Evolutionary conservation across 2,888 invertebrate species (phyloP).

Genomic region (Eurytoma adleriae): DNA sequence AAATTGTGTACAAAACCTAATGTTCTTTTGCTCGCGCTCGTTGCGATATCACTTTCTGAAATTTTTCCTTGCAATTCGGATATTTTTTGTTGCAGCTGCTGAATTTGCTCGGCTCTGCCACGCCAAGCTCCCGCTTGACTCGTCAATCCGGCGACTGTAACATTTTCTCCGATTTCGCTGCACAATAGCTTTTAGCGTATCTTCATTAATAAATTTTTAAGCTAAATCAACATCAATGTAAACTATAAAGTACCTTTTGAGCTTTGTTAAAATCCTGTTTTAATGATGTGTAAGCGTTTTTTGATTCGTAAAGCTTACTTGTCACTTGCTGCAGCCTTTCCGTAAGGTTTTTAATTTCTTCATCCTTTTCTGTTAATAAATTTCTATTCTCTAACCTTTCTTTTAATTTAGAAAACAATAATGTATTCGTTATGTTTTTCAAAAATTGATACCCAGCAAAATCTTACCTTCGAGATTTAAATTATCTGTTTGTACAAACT

Average conservation of each 20-base stretch:
- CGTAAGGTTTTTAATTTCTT: conserved; percentile 79
- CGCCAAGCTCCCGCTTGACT: conserved; percentile 83
- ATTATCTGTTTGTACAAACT: conserved; percentile 36
- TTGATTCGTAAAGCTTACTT: conserved; percentile 83
- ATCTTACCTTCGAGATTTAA: background rate
- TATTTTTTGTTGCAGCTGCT: conserved; percentile 83
- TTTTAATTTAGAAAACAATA: background rate
- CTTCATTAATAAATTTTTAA: background rate
- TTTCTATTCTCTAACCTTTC: background rate
- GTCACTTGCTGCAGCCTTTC: conserved; percentile 80
- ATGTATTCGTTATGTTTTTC: background rate
- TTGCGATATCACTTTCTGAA: background rate
- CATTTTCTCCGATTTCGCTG: conserved; percentile 86
- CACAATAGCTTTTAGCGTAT: conserved; percentile 78
- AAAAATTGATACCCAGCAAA: background rate
- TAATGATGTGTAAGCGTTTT: conserved; percentile 83
- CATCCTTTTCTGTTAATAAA: conserved; percentile 73
- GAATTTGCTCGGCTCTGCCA: conserved; percentile 87
- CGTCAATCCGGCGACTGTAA: conserved; percentile 81
- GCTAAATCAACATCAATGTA: background rate
- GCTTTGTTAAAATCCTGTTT: conserved; percentile 85
- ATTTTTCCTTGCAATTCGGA: conserved; percentile 79
- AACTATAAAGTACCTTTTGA: conserved; percentile 78
- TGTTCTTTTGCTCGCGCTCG: conserved; percentile 15
- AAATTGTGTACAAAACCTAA: conserved; percentile 24